Conservation (phyloP, 1,140 invertebrate genomes). For the Bemisia tabaci region DNA sequence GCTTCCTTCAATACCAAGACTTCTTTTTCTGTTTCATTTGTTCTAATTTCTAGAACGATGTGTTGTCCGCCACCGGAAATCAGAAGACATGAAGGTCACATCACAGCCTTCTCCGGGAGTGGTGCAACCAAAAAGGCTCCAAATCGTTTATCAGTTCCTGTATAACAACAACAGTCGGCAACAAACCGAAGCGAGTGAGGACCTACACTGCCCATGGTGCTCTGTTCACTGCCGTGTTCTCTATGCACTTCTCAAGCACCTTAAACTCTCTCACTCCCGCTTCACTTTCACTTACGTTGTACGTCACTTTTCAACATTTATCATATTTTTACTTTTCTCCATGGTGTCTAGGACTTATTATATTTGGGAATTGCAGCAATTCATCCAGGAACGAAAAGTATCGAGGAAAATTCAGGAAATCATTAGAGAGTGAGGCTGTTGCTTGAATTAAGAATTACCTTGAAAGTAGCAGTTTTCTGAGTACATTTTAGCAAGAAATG, state of each 20-base stretch:
- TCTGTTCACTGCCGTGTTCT: slow-evolving; percentile 73
- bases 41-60: background rate
- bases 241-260: slow-evolving; percentile 81
- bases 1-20: no score
- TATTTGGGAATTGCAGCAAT: no score
- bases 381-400: no score
- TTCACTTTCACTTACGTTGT: slow-evolving; percentile 88
- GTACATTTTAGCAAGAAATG: no score
- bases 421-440: no score
- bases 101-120: slow-evolving; percentile 1
- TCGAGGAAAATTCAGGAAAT: no score
- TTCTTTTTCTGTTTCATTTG: background rate
- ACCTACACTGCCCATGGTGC: slow-evolving; percentile 91
- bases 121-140: slow-evolving; percentile 24
- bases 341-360: no score
- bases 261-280: slow-evolving; percentile 83
- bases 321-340: no score
- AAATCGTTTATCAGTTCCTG: slow-evolving; percentile 90
- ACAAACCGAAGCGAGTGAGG: slow-evolving; percentile 84
- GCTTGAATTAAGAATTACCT: no score
- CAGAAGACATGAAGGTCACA: background rate
- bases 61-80: background rate
- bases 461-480: no score
- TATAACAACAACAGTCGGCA: slow-evolving; percentile 90
- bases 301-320: slow-evolving; percentile 36